Evolutionary conservation across 2,797 vertebrate genomes (phyloP), one percentile per base, ranked within the genome.

Genomic region (Mionectes olivaceus): DNA sequence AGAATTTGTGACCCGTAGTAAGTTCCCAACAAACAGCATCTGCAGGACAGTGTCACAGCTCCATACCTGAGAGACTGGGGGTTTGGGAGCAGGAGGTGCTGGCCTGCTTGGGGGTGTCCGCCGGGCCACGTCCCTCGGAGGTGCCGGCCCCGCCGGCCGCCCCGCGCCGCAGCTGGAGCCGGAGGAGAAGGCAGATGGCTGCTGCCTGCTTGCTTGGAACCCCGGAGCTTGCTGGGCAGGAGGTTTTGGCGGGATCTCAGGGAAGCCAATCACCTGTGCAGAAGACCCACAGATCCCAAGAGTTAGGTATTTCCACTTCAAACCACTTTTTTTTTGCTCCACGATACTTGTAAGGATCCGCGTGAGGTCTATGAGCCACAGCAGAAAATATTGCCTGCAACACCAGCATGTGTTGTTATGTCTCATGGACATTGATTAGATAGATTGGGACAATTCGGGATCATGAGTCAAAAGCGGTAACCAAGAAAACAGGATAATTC

Each of bases 71-170:
- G 97, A 92, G 53, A 94, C 2, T 11, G 94, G 95, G 84, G 92
- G 97, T n/a, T 96, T 95, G 69, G 99, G 99, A 93, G 98, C 98
- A 5, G 98, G 99, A 9, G 99, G 99, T 7, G 98, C 98, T 64
- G 99, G 99, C 91, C 99, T 98, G 96, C 69, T 99, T 0, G 99
- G 99, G 10, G 99, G 99, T 32, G 97, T 97, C 33, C 98, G 97
- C 33, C 96, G 74, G 57, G 93, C 32, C 10, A 91, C 4, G 8
- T 97, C 96, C 60, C 89, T 98, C 0, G 64, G 70, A 1, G 95
- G 82, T 1, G 60, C 25, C 0, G 84, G 27, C 18, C 91, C 47
- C 5, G 63, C 5, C 2, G 85, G 76, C 57, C 47, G 93, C 25
- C 88, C 94, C 10, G 39, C 13, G 0, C 80, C 11, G 8, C 53